Evolutionary conservation across 2,888 invertebrate genomes (phyloP).

Genomic region (Kuschelorhynchus macadamiae): DNA sequence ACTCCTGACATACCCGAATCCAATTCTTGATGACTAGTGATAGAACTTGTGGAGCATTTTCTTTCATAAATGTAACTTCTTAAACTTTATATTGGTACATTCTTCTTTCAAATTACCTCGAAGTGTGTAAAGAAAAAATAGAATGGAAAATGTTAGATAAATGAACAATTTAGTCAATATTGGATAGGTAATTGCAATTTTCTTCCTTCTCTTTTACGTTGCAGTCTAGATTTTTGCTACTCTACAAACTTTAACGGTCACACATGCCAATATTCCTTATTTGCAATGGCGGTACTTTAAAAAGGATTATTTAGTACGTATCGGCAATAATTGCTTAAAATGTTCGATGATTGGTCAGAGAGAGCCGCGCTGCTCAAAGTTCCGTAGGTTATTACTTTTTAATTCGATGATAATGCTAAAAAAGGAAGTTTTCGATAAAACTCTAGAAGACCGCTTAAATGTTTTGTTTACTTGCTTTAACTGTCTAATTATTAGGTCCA

Average conservation of each 20-base stretch:
- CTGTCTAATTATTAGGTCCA: too few relatives aligned
- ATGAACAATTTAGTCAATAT: too few relatives aligned
- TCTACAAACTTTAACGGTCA: neutral
- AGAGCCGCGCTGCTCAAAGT: slow-evolving; percentile 36
- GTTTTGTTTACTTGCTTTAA: too few relatives aligned
- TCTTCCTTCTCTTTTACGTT: neutral
- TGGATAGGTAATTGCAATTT: too few relatives aligned
- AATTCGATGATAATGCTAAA: slow-evolving; percentile 39
- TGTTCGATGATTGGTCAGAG: slow-evolving; percentile 41
- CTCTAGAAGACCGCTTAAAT: too few relatives aligned
- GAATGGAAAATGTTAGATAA: too few relatives aligned
- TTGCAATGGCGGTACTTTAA: slow-evolving; percentile 42
- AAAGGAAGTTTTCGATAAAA: slow-evolving; percentile 24
- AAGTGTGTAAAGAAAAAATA: too few relatives aligned
- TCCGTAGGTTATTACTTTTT: slow-evolving; percentile 39
- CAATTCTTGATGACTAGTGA: too few relatives aligned
- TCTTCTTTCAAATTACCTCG: too few relatives aligned
- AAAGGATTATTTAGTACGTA: slow-evolving; percentile 46
- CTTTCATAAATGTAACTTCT: too few relatives aligned
- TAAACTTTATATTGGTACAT: too few relatives aligned
- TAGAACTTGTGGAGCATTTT: neutral
- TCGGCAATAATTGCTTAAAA: slow-evolving; percentile 46
- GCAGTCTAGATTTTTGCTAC: neutral
- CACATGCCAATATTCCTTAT: slow-evolving; percentile 17
- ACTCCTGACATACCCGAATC: too few relatives aligned